Evolutionary conservation across 92 coral and sea anemone species (phyloP).

Genomic region (Phenganax marumi): DNA sequence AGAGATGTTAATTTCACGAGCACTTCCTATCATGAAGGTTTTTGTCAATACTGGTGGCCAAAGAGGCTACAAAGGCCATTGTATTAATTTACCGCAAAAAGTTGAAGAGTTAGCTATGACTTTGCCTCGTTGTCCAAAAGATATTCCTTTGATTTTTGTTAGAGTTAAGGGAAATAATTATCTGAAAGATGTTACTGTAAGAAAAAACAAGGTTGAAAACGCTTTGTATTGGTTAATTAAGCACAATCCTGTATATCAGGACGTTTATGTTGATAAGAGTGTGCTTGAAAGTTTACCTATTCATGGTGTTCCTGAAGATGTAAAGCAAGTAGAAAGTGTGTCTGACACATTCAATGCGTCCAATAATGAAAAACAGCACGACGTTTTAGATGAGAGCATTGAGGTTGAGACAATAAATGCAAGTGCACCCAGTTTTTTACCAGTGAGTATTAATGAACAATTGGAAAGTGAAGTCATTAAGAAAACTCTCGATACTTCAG

Average conservation of each 20-base stretch:
- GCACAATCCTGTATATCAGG: conserved; percentile 54
- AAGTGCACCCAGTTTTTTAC: conserved; percentile 38
- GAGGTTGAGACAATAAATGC: conserved; percentile 52
- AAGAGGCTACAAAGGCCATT: conserved; percentile 53
- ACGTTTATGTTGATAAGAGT: conserved; percentile 32
- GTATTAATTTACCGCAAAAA: conserved; percentile 55
- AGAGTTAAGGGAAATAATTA: conserved; percentile 50
- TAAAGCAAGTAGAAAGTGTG: conserved; percentile 28
- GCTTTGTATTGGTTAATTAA: conserved; percentile 52
- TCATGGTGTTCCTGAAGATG: conserved; percentile 40
- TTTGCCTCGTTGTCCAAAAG: conserved; percentile 49
- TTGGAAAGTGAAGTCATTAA: conserved; percentile 49
- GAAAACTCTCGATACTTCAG: conserved; percentile 14
- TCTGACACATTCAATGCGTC: not conserved
- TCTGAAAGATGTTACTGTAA: conserved; percentile 52
- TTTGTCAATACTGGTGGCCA: conserved; percentile 36
- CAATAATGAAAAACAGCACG: not conserved
- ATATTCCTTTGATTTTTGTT: conserved; percentile 49
- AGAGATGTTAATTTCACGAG: conserved; percentile 4
- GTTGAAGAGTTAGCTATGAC: conserved; percentile 48
- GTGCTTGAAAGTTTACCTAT: conserved; percentile 39
- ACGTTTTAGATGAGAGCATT: conserved; percentile 21
- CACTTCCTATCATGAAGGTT: conserved; percentile 16
- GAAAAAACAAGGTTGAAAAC: conserved; percentile 50
- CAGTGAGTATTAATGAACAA: conserved; percentile 41